Percentiles rank a stretch among this genome's conserved stretches.
phyloP scores from a whole-genome alignment of 2,797 vertebrate genomes.

The Alauda arvensis region DNA sequence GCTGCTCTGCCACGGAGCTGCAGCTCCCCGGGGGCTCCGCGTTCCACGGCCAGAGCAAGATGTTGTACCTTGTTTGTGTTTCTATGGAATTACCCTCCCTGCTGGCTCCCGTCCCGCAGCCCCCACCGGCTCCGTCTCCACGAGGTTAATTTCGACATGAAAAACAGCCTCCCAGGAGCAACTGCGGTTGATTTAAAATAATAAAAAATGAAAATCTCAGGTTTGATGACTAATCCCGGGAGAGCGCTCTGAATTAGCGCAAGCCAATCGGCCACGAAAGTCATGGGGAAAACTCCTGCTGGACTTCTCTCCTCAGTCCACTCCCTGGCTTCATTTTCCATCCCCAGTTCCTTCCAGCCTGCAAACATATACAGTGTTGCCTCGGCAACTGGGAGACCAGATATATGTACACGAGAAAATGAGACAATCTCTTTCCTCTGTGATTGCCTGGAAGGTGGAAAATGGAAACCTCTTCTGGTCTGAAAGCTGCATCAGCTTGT shows the following conservation, averaged over 20 bases:
- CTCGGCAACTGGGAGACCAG: constrained; percentile 50
- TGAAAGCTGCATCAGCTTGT: neutral
- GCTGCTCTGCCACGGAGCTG: neutral
- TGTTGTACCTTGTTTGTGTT: constrained; percentile 59
- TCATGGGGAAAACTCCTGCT: constrained; percentile 63
- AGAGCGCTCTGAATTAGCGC: constrained; percentile 32
- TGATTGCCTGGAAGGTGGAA: constrained; percentile 44
- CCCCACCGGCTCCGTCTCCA: neutral
- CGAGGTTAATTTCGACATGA: constrained; percentile 32
- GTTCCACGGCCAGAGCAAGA: neutral
- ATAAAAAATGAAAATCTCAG: constrained; percentile 39
- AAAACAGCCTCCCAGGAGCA: constrained; percentile 40
- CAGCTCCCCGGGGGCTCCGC: neutral
- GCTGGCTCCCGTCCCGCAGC: constrained; percentile 27
- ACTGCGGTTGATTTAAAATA: neutral
- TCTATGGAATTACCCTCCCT: constrained; percentile 36
- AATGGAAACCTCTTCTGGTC: neutral
- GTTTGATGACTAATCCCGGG: constrained; percentile 52
- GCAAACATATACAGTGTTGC: constrained; percentile 73
- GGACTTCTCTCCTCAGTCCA: constrained; percentile 51
- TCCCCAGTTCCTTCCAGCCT: constrained; percentile 57
- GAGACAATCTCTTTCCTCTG: constrained; percentile 44
- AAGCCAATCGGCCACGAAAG: constrained; percentile 46
- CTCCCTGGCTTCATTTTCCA: constrained; percentile 67
- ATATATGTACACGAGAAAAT: constrained; percentile 45